Evolutionary conservation across 2,888 invertebrate species (phyloP), one percentile per base, ranked within the genome.

Genomic region (Drosophila peninsularis): DNA sequence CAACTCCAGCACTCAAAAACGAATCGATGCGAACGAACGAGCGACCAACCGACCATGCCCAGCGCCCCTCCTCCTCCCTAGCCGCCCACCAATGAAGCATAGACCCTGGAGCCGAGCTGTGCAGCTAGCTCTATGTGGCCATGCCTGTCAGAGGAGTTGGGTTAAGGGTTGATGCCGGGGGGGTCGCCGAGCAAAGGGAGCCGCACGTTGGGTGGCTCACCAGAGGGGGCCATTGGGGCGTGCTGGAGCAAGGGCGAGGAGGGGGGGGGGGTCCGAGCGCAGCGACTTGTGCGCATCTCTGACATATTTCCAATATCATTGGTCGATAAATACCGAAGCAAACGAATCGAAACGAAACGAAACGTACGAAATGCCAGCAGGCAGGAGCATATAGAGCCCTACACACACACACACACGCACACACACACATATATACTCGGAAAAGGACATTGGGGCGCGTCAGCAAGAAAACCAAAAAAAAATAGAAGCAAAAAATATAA

Each of bases 281-380:
- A 86, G 87, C 89, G 61, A 82, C 82, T 89, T 87, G 87, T 87
- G 90, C 86, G 86, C 91, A 90, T 88, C 91, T 91, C 91, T 91
- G 91, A 91, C 91, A 91, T 91, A 91, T 91, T 91, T 91, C 91
- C 91, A 91, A 91, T 91, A 91, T 91, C 90, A 91, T 91, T 91
- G 91, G 91, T 91, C 91, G 91, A 91, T 91, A 91, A 91, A 90
- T 83, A 86, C 83, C 78, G 80, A 87, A 84, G 84, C 80, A 75
- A 83, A 78, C 80, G 80, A 81, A 83, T 80, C 86, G 83, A 83
- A 87, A 87, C 83, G 83, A 86, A 83, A 83, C 83, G 83, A 87
- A 85, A 84, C 66, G 74, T 85, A 76, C 78, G 80, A 82, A 89
- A 78, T 82, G 82, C 63, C 72, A 87, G 69, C 71, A 65, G 54